Evolutionary conservation across 2,888 invertebrate genomes (phyloP), one percentile per base, ranked within the genome.

Genomic region (Parnassius orleans): DNA sequence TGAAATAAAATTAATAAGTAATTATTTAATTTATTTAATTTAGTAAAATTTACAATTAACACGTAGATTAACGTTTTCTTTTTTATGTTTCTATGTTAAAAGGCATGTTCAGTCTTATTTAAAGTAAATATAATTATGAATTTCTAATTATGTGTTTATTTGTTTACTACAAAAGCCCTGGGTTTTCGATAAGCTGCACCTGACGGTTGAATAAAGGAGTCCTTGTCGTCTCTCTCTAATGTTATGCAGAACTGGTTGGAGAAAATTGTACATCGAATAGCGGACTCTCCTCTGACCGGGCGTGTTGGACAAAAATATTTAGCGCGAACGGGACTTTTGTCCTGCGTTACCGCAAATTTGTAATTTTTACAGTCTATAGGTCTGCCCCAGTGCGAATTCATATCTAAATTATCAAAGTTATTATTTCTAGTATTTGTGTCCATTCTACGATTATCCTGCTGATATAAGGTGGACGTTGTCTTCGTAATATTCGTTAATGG

Each of bases 341-440:
- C 85, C 69, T 87, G 81, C 0, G 85, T 86, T 15, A 90, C 83
- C 15, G 82, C 75, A 42, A 92, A 87, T 63, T 88, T 91, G 65
- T 91, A 91, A 68, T 85, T 87, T 67, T 89, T 90, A 67, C 91
- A 91, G 65, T 90, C 90, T 43, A 90, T 85, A 0, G 87, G 80
- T 14, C 74, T 72, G 3, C 71, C 68, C 14, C 70, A 70, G 9
- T 67, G 66, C 9, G 56, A 56, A 5, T 63, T 61, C 24, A 64
- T 59, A 7, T 68, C 56, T 48, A 61, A 53, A 24, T 64, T 59
- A 48, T 58, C 64, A 3, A 68, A 66, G 41, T 68, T 65, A 3
- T 61, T 63, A 41, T 68, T 61, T n/a, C 67, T 71, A 24, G 59
- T 57, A 56, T 72, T 70, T 0, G 67, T 56, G 47, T 79, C 79